Percentiles rank a stretch among this genome's conserved stretches.
Evolutionary conservation across 2,113 vertebrate genomes (phyloP).

Genomic region (Loxodonta africana): DNA sequence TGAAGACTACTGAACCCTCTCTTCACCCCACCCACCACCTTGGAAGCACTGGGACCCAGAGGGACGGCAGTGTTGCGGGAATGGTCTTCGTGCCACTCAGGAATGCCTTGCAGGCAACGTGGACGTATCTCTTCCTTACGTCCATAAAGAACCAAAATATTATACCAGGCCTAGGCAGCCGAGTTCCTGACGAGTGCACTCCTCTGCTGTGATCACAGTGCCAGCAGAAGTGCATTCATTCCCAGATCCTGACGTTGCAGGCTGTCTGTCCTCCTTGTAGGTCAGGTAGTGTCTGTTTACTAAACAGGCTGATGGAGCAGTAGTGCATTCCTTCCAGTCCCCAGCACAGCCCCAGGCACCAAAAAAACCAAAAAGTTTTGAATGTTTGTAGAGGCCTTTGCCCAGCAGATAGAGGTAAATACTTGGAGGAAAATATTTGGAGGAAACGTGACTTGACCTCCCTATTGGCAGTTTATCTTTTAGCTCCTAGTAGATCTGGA

Average conservation of each 20-base stretch:
- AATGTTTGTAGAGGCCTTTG: background rate
- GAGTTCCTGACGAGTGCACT: background rate
- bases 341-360: background rate
- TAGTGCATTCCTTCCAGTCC: background rate
- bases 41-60: background rate
- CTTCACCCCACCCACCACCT: background rate
- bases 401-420: conserved; percentile 9
- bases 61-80: background rate
- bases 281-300: background rate
- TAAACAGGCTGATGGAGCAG: background rate
- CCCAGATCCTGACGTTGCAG: background rate
- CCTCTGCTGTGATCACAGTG: background rate
- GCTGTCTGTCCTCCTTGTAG: background rate
- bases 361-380: background rate
- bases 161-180: too few species aligned
- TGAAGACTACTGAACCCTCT: background rate
- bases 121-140: background rate
- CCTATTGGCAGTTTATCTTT: background rate
- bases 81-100: background rate
- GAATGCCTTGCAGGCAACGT: background rate
- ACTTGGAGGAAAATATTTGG: background rate
- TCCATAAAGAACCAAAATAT: background rate
- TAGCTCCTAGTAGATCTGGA: background rate
- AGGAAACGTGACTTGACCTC: background rate
- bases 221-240: background rate